These are phyloP conservation scores for Drosophila sp. DNA, from an alignment of 1,140 invertebrate genomes.

Conservation along the genomic window DNA sequence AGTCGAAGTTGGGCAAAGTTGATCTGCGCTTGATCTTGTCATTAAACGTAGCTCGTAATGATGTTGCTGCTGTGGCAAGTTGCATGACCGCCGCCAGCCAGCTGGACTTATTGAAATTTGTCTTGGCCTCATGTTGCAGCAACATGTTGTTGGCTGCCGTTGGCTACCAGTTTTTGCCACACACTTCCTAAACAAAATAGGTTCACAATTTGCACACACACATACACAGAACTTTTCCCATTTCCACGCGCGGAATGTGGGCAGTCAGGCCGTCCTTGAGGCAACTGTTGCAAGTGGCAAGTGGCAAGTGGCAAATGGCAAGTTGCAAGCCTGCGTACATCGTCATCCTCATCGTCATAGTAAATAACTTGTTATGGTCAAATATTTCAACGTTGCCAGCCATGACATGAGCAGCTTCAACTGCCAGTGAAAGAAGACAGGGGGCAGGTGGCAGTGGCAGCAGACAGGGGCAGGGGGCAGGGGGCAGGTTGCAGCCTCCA, in stretches of 20 bases:
- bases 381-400: slow-evolving; percentile 61
- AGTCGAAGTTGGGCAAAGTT: slow-evolving; percentile 41
- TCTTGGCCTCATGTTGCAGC: slow-evolving; percentile 65
- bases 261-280: slow-evolving; percentile 67
- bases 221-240: slow-evolving; percentile 43
- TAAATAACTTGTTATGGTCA: slow-evolving; percentile 81
- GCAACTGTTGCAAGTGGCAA: slow-evolving; percentile 29
- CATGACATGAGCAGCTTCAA: slow-evolving; percentile 31
- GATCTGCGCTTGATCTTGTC: slow-evolving; percentile 79
- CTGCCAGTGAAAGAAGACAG: neutral
- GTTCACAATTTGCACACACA: slow-evolving; percentile 68
- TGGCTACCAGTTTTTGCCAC: slow-evolving; percentile 54
- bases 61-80: slow-evolving; percentile 59
- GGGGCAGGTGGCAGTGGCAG: neutral
- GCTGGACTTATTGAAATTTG: slow-evolving; percentile 63
- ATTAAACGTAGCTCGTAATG: slow-evolving; percentile 73
- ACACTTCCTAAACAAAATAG: slow-evolving; percentile 77
- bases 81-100: slow-evolving; percentile 45
- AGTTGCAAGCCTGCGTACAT: slow-evolving; percentile 38
- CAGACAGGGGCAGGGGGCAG: slow-evolving; percentile 9
- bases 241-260: slow-evolving; percentile 53
- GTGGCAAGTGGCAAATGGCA: slow-evolving; percentile 27
- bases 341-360: slow-evolving; percentile 78
- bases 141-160: slow-evolving; percentile 63
- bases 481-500: slow-evolving; percentile 17